Evolutionary conservation across 2,888 invertebrate genomes (phyloP).

Genomic region (Neuroscelio doddi): DNA sequence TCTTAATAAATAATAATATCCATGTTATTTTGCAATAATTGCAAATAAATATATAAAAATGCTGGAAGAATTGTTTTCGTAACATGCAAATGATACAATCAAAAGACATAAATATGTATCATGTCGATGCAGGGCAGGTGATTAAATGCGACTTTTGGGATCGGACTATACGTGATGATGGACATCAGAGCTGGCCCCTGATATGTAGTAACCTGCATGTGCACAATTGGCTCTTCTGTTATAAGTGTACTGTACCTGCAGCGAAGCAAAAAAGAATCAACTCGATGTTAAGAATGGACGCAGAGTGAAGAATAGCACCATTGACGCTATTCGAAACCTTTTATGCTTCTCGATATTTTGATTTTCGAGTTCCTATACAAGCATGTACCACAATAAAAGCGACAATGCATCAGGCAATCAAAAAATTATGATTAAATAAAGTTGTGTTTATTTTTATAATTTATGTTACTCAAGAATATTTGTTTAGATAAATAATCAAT

Average conservation of each 20-base stretch:
- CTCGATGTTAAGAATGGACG: constrained; percentile 31
- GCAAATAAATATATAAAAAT: too few relatives aligned
- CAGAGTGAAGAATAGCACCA: constrained; percentile 22
- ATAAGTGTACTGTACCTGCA: constrained; percentile 36
- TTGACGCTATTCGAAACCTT: constrained; percentile 32
- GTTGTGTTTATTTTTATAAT: too few relatives aligned
- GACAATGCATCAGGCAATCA: constrained; percentile 3
- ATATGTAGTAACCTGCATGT: constrained; percentile 33
- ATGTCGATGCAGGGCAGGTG: too few relatives aligned
- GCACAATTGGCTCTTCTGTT: constrained; percentile 1
- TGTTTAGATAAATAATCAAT: too few relatives aligned
- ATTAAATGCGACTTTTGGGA: too few relatives aligned
- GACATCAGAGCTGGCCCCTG: constrained; percentile 4
- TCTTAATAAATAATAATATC: too few relatives aligned
- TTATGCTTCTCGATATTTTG: constrained; percentile 35
- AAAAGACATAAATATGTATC: too few relatives aligned
- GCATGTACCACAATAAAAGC: constrained; percentile 15
- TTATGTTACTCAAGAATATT: too few relatives aligned
- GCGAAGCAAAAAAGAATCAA: constrained; percentile 18
- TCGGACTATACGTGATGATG: background rate
- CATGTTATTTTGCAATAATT: too few relatives aligned
- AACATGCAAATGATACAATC: too few relatives aligned
- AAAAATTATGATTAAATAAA: background rate
- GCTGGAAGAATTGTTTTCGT: too few relatives aligned
- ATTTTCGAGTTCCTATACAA: constrained; percentile 23